Evolutionary conservation across 2,113 vertebrate genomes (phyloP), one percentile per base, ranked within the genome.

Genomic region (Melanerpes aurifrons): DNA sequence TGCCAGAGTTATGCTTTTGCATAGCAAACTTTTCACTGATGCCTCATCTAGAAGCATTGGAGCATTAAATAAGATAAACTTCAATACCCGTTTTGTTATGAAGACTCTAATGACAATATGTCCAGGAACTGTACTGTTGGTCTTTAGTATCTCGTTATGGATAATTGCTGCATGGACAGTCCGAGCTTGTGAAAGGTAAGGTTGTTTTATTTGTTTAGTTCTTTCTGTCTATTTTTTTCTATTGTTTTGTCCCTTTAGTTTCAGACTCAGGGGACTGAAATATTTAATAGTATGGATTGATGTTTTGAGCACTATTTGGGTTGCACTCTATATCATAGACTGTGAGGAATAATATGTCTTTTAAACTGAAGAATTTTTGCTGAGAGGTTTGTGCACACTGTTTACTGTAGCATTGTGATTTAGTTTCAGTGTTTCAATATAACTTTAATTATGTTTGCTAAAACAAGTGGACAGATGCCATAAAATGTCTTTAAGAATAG

Each of bases 21-120:
- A 99, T 98, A 99, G 99, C 98, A 99, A 99, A 98, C 99, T 99
- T 95, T 99, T 99, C 98, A 99, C 99, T 43, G 99, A 99, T 97
- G 99, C 99, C 83, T 99, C 99, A 54, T 99, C 99, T 68, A 98
- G 99, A 97, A 99, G 99, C 97, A 99, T 99, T 97, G 99, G 99
- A 93, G 99, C 99, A 35, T 98, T 99, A 98, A 99, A 99, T 98
- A 99, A 99, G 97, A 99, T 99, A 98, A 99, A 99, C 98, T 99
- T 99, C 97, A 99, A 99, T 98, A 99, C 99, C 4, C 99, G 99
- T 98, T 99, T 99, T 96, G 99, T 99, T 97, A 99, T 99, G 99
- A 99, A 99, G 98, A 99, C 99, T 92, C 97, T 99, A 97, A 99
- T 99, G 99, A 99, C 99, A 97, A 99, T 99, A 97, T 99, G 99